Evolutionary conservation across 2,797 vertebrate species (phyloP), one percentile per base, ranked within the genome.

Genomic region (Emys orbicularis): DNA sequence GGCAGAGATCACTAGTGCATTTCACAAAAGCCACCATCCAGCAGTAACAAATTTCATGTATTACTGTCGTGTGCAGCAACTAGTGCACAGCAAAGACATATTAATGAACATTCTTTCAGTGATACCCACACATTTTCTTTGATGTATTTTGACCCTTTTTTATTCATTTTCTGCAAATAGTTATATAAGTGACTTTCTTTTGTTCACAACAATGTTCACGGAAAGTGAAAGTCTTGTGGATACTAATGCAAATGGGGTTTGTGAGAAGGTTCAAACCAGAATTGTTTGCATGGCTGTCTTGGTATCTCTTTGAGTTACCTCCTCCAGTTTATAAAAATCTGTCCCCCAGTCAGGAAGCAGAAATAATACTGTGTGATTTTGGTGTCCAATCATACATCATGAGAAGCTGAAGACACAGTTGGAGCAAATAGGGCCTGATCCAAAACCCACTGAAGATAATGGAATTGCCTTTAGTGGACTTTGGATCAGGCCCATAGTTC

Each of bases 371-470:
- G 23, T 65, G 47, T 31, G 7, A 56, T 53, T 88, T 47, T 47
- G 83, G 15, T 23, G 12, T 41, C 79, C 93, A 29, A 80, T 93
- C 54, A 37, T 86, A 80, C 34, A 83, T 88, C 89, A 83, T 18
- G 56, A 59, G 31, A 93, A 90, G 88, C 85, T 84, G 25, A 92
- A 96, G 84, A 21, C 8, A 8, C 44, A 12, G 47, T 88, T 84
- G 25, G 61, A 90, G 15, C 87, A 93, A 91, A 8, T 44, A 87
- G 68, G 86, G 52, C 84, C 93, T 92, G 92, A 77, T 52, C 61
- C 34, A 27, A 74, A 87, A 91, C 52, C 6, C 44, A 68, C 53
- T 93, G 41, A 56, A 82, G 59, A 29, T 49, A 77, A 41, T 37
- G 65, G 19, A 47, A 79, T 87, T 79, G 19, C 47, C 44, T 31